phyloP scores from a whole-genome alignment of 2,888 invertebrate genomes.

The Suillia variegata region DNA sequence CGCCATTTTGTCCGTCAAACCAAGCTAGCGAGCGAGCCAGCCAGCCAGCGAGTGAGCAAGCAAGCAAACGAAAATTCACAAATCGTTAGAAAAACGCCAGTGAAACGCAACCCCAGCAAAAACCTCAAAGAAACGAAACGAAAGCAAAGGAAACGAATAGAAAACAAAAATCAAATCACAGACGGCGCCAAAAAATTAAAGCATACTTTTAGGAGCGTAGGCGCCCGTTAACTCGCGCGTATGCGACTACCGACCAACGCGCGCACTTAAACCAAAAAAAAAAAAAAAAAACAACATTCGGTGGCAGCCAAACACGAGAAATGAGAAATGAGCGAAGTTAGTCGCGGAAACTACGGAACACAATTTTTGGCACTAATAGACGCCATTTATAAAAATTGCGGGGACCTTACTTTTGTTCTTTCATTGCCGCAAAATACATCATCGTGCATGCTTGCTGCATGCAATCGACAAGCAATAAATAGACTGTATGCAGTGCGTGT shows the following conservation, averaged over 20 bases:
- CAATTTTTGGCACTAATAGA: conserved; percentile 3
- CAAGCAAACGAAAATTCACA: background rate
- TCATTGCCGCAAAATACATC: background rate
- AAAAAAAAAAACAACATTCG: too few relatives aligned
- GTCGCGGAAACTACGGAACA: background rate
- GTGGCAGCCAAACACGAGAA: too few relatives aligned
- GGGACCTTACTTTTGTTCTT: too few relatives aligned
- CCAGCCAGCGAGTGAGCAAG: background rate
- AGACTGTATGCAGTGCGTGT: too few relatives aligned
- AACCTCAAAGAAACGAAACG: too few relatives aligned
- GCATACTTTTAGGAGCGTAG: background rate
- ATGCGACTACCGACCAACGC: too few relatives aligned
- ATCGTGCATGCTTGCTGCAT: background rate
- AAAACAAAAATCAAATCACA: background rate
- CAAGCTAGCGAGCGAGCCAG: background rate
- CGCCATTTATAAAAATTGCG: background rate
- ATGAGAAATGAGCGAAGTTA: background rate
- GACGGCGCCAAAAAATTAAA: background rate
- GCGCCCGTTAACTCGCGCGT: background rate
- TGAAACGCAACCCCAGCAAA: background rate
- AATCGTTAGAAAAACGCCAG: background rate
- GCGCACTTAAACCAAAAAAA: background rate
- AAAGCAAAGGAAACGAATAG: too few relatives aligned
- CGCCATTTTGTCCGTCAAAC: conserved; percentile 3
- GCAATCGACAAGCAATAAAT: too few relatives aligned